Percentiles rank a stretch among this genome's conserved stretches.
These are phyloP conservation scores for Platalea minor DNA, from an alignment of 2,797 vertebrate genomes.

Conservation along the genomic window DNA sequence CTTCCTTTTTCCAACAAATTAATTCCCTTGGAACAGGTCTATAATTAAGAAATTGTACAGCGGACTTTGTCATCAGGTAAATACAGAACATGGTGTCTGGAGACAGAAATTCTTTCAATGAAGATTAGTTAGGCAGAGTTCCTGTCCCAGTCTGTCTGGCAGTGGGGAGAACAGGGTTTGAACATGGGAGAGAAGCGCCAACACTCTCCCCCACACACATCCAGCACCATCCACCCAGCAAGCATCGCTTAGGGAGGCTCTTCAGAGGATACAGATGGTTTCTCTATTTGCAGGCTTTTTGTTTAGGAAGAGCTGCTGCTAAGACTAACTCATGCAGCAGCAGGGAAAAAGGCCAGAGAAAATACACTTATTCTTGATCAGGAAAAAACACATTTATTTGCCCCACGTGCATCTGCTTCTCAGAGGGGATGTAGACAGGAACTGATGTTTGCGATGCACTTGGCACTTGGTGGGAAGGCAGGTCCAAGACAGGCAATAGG, in stretches of 20 bases:
- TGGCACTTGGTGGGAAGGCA: background rate
- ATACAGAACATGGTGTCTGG: constrained; percentile 64
- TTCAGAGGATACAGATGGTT: background rate
- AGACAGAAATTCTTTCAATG: constrained; percentile 59
- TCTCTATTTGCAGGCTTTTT: background rate
- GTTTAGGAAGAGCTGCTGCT: background rate
- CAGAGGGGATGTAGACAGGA: background rate
- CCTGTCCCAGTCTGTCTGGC: background rate
- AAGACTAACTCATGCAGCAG: background rate
- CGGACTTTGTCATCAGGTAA: constrained; percentile 65
- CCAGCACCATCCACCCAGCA: background rate
- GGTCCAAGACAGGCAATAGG: background rate
- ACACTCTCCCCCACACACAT: fast-evolving
- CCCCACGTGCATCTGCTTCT: background rate
- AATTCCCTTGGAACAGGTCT: constrained; percentile 55
- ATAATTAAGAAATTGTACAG: constrained; percentile 68
- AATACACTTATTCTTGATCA: background rate
- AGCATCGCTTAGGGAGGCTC: background rate
- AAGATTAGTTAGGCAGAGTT: constrained; percentile 64
- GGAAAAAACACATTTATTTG: background rate
- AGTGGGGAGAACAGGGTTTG: background rate
- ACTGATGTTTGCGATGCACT: background rate
- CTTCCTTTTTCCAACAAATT: constrained; percentile 1
- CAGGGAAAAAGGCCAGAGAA: background rate
- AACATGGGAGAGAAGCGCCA: background rate